Conservation (phyloP, 1,140 invertebrate genomes). For the Pissodes strobi region DNA sequence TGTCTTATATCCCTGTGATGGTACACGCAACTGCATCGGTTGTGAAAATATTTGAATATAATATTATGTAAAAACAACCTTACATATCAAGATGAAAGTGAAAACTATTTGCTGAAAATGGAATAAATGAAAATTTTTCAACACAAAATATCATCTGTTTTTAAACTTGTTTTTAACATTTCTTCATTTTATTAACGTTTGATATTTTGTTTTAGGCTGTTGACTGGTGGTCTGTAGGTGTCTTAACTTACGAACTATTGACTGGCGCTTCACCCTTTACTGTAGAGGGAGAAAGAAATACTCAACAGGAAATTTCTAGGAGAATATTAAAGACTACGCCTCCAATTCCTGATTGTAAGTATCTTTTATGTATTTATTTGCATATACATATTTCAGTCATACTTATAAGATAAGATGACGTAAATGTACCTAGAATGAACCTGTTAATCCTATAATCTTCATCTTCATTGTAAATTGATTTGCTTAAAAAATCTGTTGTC, state of each 20-base stretch:
- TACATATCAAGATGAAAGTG: too few species aligned
- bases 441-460: too few species aligned
- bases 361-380: background rate
- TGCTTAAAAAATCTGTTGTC: too few species aligned
- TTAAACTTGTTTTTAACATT: too few species aligned
- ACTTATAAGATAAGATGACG: too few species aligned
- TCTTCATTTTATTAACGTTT: background rate
- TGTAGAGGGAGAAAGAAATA: constrained; percentile 89
- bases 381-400: too few species aligned
- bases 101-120: too few species aligned
- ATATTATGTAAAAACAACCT: too few species aligned
- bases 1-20: background rate
- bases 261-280: constrained; percentile 98
- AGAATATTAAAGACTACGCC: constrained; percentile 86
- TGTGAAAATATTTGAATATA: background rate
- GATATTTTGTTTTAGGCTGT: constrained; percentile 72
- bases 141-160: background rate
- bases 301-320: constrained; percentile 90
- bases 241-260: constrained; percentile 94
- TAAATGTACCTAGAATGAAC: too few species aligned
- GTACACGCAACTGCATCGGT: background rate
- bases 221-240: constrained; percentile 98
- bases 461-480: too few species aligned
- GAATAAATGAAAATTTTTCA: background rate
- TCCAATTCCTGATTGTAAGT: constrained; percentile 74